phyloP scores from a whole-genome alignment of 2,797 vertebrate genomes.

The Micromesistius poutassou region DNA sequence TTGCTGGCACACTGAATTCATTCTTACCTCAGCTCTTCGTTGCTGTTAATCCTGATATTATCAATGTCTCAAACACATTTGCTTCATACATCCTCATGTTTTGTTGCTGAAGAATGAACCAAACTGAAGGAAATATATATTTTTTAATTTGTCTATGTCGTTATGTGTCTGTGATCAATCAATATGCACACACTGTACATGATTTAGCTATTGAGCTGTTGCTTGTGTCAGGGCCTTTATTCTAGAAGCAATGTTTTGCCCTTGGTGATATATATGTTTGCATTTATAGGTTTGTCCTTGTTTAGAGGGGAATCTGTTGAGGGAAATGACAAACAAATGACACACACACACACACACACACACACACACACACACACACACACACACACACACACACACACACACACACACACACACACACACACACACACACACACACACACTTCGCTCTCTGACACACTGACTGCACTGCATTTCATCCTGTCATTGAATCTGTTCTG shows the following conservation, averaged over 20 bases:
- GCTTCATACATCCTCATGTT: not conserved
- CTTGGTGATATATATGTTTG: not conserved
- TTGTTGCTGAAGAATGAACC: not conserved
- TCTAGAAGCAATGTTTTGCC: not conserved
- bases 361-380: not conserved
- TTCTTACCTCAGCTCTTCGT: no score
- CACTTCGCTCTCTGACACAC: no score
- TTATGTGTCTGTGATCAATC: not conserved
- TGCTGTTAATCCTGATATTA: not conserved
- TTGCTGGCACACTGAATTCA: not conserved
- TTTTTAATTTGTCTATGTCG: not conserved
- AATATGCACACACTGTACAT: not conserved
- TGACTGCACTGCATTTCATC: not conserved
- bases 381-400: no score
- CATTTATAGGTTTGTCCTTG: not conserved
- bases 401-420: no score
- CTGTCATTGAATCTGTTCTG: not conserved
- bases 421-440: no score
- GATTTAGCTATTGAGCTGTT: not conserved
- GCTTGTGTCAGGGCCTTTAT: not conserved
- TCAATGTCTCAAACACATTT: not conserved
- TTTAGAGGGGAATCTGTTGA: not conserved
- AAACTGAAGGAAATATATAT: not conserved
- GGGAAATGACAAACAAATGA: not conserved
- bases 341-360: not conserved